Evolutionary conservation across 2,888 invertebrate genomes (phyloP).

Genomic region (Parnassius glacialis): DNA sequence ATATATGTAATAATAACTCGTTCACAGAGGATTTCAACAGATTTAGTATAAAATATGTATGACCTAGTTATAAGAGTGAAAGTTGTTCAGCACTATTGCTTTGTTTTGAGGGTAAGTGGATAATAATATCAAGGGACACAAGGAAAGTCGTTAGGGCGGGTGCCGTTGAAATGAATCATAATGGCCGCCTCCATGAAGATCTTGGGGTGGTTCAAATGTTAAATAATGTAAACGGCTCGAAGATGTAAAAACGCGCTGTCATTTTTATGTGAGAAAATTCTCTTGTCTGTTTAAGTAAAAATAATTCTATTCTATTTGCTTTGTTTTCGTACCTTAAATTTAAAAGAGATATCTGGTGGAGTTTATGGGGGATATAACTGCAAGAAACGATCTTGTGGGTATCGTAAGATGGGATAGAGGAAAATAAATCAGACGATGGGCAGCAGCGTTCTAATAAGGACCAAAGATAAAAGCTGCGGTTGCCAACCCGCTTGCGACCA

Average conservation of each 20-base stretch:
- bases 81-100: constrained; percentile 2
- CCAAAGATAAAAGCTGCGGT: too few relatives aligned
- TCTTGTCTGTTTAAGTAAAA: neutral
- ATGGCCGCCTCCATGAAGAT: constrained; percentile 21
- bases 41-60: neutral
- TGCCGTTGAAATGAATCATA: constrained; percentile 35
- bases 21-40: too few relatives aligned
- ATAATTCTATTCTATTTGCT: too few relatives aligned
- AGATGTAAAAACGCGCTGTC: constrained; percentile 19
- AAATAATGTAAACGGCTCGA: constrained; percentile 22
- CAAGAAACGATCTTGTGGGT: too few relatives aligned
- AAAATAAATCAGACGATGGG: too few relatives aligned
- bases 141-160: constrained; percentile 33
- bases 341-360: too few relatives aligned
- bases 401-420: too few relatives aligned
- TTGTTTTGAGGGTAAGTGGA: constrained; percentile 22
- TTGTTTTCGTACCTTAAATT: too few relatives aligned
- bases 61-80: constrained; percentile 5
- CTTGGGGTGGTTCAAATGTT: constrained; percentile 23
- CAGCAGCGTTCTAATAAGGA: too few relatives aligned
- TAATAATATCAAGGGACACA: constrained; percentile 27
- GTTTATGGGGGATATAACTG: too few relatives aligned
- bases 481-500: too few relatives aligned
- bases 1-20: too few relatives aligned
- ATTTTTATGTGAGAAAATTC: constrained; percentile 11